Base-by-base conservation (phyloP, 2,888 invertebrate species). In the Cataglyphis rosenhaueri region DNA sequence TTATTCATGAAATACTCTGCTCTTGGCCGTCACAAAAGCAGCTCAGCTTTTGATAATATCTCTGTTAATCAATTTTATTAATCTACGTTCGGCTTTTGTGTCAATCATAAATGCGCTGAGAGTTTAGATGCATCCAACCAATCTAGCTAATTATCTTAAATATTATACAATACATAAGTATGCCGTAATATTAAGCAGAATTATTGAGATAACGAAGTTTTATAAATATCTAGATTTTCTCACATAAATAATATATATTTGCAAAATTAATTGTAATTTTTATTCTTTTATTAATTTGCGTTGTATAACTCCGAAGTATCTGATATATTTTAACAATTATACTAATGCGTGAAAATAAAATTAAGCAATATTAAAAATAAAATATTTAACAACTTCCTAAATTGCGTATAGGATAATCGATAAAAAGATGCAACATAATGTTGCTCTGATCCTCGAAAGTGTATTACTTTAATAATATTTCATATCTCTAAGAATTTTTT, bases 1-100 rank as follows among this genome's bases (percentile, higher is more conserved):
- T 87, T 87, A 87, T 87, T 87, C 87, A 81, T 85, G 76, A 71
- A 65, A 64, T 61, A 70, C 65, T 64, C 68, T 61, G 62, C 66
- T 83, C 66, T 78, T 73, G 61, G 38, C 15, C 52, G 10, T 82
- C 59, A 66, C 82, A 66, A 82, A 66, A 68, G 76, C 76, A 68
- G n/a, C 15, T 29, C 35, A 57, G 73, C 81, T 73, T 81, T 83
- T 83, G 83, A 84, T 74, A 52, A 68, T 66, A 52, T 57, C 82
- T 52, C 68, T 32, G 32, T 74, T 73, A 66, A 75, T 32, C 71
- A 59, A 59, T 59, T 35, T 55, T 18, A 32, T 71, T 59, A 79
- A n/a, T 66, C 55, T 59, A 59, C 15, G 35, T 59, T 35, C 44
- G 18, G 44, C 32, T 71, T 70, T 59, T 9, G 9, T 61, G 55